phyloP scores from a whole-genome alignment of 2,113 vertebrate species.

The Brienomyrus brachyistius region DNA sequence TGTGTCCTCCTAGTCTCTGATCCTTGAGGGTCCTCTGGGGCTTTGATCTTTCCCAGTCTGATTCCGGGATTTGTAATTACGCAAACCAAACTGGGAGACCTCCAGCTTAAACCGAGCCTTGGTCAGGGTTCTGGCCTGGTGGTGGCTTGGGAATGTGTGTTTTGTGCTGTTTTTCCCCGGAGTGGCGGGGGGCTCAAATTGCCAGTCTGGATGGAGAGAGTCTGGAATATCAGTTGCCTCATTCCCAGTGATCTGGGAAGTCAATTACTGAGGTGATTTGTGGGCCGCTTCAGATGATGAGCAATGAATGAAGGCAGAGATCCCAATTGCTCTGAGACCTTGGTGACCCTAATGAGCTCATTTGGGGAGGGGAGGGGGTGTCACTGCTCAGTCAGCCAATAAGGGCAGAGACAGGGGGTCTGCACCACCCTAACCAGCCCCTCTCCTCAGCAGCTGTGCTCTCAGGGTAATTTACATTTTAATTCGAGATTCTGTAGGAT shows the following conservation, averaged over 20 bases:
- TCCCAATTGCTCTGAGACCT: neutral
- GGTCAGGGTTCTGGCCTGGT: neutral
- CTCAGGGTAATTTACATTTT: constrained; percentile 6
- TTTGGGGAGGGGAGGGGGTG: neutral
- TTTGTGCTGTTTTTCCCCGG: neutral
- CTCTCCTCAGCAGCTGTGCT: neutral
- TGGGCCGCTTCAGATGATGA: neutral
- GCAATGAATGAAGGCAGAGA: neutral
- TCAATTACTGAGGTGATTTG: neutral
- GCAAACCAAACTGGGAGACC: neutral
- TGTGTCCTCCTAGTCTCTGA: neutral
- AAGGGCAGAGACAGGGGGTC: neutral
- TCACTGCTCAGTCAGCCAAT: neutral
- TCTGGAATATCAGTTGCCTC: neutral
- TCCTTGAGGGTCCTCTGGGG: neutral
- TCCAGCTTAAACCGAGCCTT: neutral
- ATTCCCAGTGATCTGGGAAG: neutral
- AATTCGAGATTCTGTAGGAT: constrained; percentile 4
- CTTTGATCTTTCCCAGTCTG: neutral
- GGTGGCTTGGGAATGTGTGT: neutral
- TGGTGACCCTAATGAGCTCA: neutral
- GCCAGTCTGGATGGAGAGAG: neutral
- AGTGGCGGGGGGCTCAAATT: neutral
- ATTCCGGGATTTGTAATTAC: neutral
- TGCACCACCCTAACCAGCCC: neutral